Evolutionary conservation across 2,113 vertebrate species (phyloP).

Genomic region (Circaetus gallicus): DNA sequence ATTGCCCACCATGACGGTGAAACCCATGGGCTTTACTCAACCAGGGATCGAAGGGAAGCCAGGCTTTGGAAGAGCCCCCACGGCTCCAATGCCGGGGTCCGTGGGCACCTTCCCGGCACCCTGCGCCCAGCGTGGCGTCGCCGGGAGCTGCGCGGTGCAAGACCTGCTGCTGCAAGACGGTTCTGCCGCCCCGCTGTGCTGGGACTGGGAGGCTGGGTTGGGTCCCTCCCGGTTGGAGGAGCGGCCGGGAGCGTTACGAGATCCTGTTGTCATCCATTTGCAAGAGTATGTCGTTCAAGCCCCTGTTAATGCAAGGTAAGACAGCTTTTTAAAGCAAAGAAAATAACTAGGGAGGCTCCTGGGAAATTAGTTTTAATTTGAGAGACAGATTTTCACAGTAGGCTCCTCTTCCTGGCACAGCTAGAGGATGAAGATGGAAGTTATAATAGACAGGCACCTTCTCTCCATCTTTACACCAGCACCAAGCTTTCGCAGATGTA

Average conservation of each 20-base stretch:
- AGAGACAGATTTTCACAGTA: neutral
- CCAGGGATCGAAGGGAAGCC: neutral
- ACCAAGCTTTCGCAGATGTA: neutral
- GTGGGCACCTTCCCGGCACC: neutral
- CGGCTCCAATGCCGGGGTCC: accelerated
- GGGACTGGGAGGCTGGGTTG: neutral
- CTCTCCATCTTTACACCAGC: neutral
- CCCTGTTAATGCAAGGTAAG: neutral
- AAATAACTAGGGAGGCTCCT: neutral
- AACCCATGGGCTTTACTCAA: neutral
- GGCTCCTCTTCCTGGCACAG: neutral
- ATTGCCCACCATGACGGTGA: no score
- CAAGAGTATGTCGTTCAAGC: neutral
- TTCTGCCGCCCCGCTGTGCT: accelerated
- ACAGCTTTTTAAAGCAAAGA: neutral
- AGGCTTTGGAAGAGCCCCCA: neutral
- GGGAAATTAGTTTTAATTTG: neutral
- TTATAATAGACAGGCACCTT: neutral
- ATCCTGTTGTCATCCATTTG: neutral
- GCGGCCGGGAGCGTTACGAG: accelerated
- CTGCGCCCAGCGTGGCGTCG: accelerated
- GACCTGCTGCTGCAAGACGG: no score
- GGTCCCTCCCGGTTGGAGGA: neutral
- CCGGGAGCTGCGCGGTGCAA: accelerated
- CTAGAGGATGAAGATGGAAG: neutral